Evolutionary conservation across 2,888 invertebrate species (phyloP), one percentile per base, ranked within the genome.

Genomic region (Synergus itoensis): DNA sequence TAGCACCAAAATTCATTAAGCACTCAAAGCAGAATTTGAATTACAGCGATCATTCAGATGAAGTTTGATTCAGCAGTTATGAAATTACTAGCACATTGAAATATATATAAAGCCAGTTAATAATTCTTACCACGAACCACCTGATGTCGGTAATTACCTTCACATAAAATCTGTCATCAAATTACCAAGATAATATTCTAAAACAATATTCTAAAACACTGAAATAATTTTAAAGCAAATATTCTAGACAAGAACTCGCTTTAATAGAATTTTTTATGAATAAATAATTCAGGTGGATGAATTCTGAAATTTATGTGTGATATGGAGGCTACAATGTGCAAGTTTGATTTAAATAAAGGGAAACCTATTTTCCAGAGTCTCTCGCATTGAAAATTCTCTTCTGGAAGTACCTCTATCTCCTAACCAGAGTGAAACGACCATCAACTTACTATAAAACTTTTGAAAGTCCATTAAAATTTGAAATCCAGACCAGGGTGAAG

Each of bases 361-460:
- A 69, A 36, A 48, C 11, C 3, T 3, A 57, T 57, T 45, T 28
- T 36, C 45, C 7, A 18, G 43, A n/a, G 18, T 9, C 57, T 18
- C 21, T 36, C 43, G 48, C 16, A 9, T 21, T 45, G 28, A 69
- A 45, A 69, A 69, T 69, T 69, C 48, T 45, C 48, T 28, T 69
- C 48, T 48, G 36, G 11, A 45, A 28, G 11, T 28, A 21, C 28
- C 16, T 69, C 48, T 16, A 48, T 21, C 48, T 69, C 28, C 48
- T 45, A 28, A 48, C 48, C 18, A 48, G n/a, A 45, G 28, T 69
- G 48, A 69, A 69, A 28, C n/a, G 45, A 45, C 69, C 48, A 69
- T 69, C 28, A 69, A 69, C 48, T 45, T 69, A 16, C 45, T 48
- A 69, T 48, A 28, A 69, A 69, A 69, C 69, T 48, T 69, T 69